Conservation (phyloP, 2,888 invertebrate genomes). For the Meiosimyza platycephala region DNA sequence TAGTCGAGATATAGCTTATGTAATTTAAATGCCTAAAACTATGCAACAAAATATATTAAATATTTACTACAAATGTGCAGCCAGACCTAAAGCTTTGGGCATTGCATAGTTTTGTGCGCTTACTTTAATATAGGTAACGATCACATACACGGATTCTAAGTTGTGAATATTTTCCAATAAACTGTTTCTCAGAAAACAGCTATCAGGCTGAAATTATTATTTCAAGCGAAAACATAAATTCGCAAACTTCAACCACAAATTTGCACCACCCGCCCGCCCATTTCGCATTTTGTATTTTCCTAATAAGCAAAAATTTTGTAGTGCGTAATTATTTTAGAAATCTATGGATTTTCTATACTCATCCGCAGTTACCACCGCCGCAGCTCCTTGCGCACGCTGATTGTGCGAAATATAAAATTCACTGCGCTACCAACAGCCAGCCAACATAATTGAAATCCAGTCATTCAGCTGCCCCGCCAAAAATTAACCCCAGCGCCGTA, state of each 20-base stretch:
- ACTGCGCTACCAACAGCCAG: not conserved
- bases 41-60: no score
- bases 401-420: conserved; percentile 15
- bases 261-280: not conserved
- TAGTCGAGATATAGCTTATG: not conserved
- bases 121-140: no score
- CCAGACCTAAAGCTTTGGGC: no score
- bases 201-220: no score
- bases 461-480: conserved; percentile 28
- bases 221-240: conserved; percentile 5
- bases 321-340: conserved; percentile 50
- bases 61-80: no score
- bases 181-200: no score
- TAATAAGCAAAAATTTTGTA: not conserved
- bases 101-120: no score
- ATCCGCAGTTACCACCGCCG: not conserved
- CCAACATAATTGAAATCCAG: conserved; percentile 20
- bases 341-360: conserved; percentile 51
- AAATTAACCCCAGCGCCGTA: conserved; percentile 39
- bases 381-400: conserved; percentile 1
- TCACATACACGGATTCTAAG: no score
- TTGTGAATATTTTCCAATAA: no score
- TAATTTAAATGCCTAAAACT: no score
- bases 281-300: not conserved
- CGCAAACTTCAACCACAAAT: not conserved